Base-by-base conservation (phyloP, 2,797 vertebrate genomes). In the Chlorospingus flavigularis region DNA sequence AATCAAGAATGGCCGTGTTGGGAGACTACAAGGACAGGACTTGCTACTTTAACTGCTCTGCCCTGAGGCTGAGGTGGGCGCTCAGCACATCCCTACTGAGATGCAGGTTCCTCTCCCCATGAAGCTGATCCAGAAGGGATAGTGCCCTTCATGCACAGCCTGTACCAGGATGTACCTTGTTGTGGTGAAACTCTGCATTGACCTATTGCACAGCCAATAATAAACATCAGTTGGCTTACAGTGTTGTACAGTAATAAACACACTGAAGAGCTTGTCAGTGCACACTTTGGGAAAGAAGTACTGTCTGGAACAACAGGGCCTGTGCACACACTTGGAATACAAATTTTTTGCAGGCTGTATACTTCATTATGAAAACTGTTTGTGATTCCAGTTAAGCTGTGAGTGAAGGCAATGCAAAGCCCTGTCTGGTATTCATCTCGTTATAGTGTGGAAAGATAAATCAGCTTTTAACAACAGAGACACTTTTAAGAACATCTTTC, bases 271-370 rank as follows among this genome's bases (percentile, higher is more conserved):
- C 85, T 88, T 88, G 88, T 91, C 77, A 70, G 43, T 70, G 80
- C 77, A 72, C 60, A 73, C 73, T 91, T 81, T 0, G 0, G 63
- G 61, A 76, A 93, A 79, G 81, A 88, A 89, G 55, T 53, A 51
- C 81, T 55, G n/a, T 58, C 74, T 91, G 67, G 47, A 94, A 89
- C 79, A 95, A 90, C 48, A 37, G 31, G 42, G 71, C 80, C 87
- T 76, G 57, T 1, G 4, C 31, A 31, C 74, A 87, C 33, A 39
- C 40, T 60, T 72, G 43, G 83, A 86, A 95, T 79, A 82, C 51
- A 85, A 63, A 85, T 73, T 43, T 81, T 58, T 37, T 70, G 37
- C 63, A 90, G 39, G 51, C 71, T 60, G 19, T 84, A 79, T 43
- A 66, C 47, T 84, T 92, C 40, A 60, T 86, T 78, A 86, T 35